Base-by-base conservation (phyloP, 2,113 vertebrate genomes). In the Rhodinocichla rosea region DNA sequence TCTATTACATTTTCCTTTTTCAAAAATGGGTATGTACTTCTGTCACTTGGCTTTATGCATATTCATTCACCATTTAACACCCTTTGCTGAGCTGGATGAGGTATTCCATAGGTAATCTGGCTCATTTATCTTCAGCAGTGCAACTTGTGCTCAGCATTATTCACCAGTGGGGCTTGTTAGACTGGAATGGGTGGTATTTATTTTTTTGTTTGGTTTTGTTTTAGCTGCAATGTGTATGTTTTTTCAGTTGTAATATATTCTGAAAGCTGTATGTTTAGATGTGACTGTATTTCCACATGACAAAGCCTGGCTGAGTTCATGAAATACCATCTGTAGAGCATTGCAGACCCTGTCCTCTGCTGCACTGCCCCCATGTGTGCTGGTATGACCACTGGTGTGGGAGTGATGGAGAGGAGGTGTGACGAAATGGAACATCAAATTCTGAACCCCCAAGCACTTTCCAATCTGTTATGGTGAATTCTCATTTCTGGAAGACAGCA, bases 91-190 rank as follows among this genome's bases (percentile, higher is more conserved):
- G 56, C 59, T 27, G 55, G 75, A 62, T 88, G 60, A 82, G 87
- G 42, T 70, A 89, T 81, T 93, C 52, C n/a, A 15, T 70, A 9
- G 26, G 59, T 77, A 83, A 93, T 82, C 59, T 59, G 49, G 55
- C 52, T 92, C 60, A 77, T 92, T 96, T 77, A 27, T 94, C 94
- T 94, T 93, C 63, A 92, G 50, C 67, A 65, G 21, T 60, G 23
- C 42, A 80, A 15, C 67, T 85, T 80, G 17, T 65, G 63, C 55
- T 33, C 13, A 6, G 30, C 37, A 33, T 94, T 73, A 65, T 69
- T 83, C 92, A 90, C 68, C 71, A 77, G n/a, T 45, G 50, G 30
- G 71, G 40, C 55, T 40, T 62, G 26, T 53, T 65, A 74, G 20
- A 50, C 45, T 77, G 64, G 35, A 88, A 55, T 33, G n/a, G 30